phyloP scores from a whole-genome alignment of 2,888 invertebrate species.

The Nymphalis c-album region DNA sequence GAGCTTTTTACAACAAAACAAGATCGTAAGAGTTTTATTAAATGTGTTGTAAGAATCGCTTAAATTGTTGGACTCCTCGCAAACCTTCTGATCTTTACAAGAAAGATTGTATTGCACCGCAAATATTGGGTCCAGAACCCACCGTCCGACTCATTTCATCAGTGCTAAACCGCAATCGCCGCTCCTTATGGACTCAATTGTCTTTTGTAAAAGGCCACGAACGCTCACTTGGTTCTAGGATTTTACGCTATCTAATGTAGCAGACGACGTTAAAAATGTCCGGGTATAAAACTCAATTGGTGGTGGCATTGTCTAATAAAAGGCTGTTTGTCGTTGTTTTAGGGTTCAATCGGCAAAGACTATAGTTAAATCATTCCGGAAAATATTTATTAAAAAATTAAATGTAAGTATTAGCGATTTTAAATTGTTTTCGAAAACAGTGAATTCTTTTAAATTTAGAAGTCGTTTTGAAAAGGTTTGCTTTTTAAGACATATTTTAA shows the following conservation, averaged over 20 bases:
- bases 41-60: slow-evolving; percentile 29
- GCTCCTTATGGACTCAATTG: slow-evolving; percentile 68
- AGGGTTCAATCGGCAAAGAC: slow-evolving; percentile 8
- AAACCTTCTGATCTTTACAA: slow-evolving; percentile 67
- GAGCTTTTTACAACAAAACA: not conserved
- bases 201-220: slow-evolving; percentile 55
- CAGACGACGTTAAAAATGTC: slow-evolving; percentile 45
- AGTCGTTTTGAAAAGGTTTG: too few species aligned
- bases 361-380: too few species aligned
- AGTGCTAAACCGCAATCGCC: slow-evolving; percentile 63
- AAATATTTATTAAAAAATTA: too few species aligned
- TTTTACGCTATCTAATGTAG: slow-evolving; percentile 39
- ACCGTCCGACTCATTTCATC: slow-evolving; percentile 69
- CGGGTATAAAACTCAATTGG: slow-evolving; percentile 42
- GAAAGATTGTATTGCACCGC: slow-evolving; percentile 73
- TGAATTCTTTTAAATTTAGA: too few species aligned
- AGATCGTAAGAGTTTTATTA: slow-evolving; percentile 26
- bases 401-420: too few species aligned
- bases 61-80: slow-evolving; percentile 52
- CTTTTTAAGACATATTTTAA: too few species aligned
- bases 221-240: slow-evolving; percentile 40
- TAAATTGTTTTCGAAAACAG: too few species aligned
- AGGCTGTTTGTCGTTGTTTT: slow-evolving; percentile 42
- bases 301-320: slow-evolving; percentile 39
- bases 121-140: slow-evolving; percentile 66